Conservation (phyloP, 2,113 vertebrate species). For the Tichodroma muraria region DNA sequence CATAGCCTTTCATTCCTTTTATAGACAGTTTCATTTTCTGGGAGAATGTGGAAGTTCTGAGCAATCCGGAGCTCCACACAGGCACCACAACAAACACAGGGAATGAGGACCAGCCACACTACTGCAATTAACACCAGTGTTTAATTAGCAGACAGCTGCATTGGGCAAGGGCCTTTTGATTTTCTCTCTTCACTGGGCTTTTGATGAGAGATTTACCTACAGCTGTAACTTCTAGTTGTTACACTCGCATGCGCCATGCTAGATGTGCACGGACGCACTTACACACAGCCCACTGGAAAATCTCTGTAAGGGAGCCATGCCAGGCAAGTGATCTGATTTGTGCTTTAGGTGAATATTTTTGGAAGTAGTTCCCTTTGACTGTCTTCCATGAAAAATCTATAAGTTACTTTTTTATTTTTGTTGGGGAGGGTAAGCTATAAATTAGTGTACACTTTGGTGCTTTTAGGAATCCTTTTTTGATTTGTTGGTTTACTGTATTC, state of each 20-base stretch:
- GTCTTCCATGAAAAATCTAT: neutral
- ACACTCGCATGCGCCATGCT: neutral
- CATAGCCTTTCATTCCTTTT: conserved; percentile 43
- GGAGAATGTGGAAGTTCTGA: conserved; percentile 28
- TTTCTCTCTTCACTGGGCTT: conserved; percentile 4
- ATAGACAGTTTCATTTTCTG: conserved; percentile 24
- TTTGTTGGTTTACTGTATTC: neutral
- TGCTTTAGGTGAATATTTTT: conserved; percentile 13
- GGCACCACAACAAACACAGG: neutral
- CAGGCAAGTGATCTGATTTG: neutral
- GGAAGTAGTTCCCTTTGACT: neutral
- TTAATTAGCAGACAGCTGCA: conserved; percentile 45
- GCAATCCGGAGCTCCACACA: neutral
- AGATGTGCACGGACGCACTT: accelerated
- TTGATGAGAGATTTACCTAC: conserved; percentile 5
- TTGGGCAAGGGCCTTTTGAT: neutral
- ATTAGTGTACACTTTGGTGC: neutral
- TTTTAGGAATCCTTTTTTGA: neutral
- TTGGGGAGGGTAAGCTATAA: neutral
- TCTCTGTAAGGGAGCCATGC: neutral
- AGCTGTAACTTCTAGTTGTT: neutral
- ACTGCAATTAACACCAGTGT: neutral
- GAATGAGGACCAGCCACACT: neutral
- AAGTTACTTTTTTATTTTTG: neutral
- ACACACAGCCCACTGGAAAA: neutral